Evolutionary conservation across 2,888 invertebrate species (phyloP).

Genomic region (Lacanobia wlatinum): DNA sequence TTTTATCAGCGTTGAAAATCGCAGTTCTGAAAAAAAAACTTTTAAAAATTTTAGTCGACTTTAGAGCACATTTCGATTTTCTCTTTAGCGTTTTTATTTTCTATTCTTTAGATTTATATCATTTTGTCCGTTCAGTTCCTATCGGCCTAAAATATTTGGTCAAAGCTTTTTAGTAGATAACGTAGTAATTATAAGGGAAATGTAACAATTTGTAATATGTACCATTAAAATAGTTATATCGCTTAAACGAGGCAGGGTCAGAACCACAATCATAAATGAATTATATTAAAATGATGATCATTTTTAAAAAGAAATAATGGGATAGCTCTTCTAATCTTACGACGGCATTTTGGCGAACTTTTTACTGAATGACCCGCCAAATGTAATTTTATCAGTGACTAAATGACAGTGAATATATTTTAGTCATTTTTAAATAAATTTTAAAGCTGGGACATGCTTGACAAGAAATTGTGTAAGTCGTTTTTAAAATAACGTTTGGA

Average conservation of each 20-base stretch:
- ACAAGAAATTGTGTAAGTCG: slow-evolving; percentile 41
- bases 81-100: slow-evolving; percentile 70
- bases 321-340: slow-evolving; percentile 83
- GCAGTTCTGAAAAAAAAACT: slow-evolving; percentile 61
- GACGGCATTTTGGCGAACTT: slow-evolving; percentile 64
- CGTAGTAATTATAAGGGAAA: slow-evolving; percentile 74
- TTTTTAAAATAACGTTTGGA: slow-evolving; percentile 59
- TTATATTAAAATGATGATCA: slow-evolving; percentile 76
- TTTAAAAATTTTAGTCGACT: slow-evolving; percentile 66
- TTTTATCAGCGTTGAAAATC: slow-evolving; percentile 70
- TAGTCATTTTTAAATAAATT: slow-evolving; percentile 41
- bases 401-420: slow-evolving; percentile 40
- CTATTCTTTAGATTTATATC: slow-evolving; percentile 70
- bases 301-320: slow-evolving; percentile 75
- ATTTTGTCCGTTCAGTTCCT: slow-evolving; percentile 84
- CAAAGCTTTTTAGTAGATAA: slow-evolving; percentile 78
- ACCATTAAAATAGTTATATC: slow-evolving; percentile 84
- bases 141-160: slow-evolving; percentile 88
- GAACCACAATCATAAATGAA: slow-evolving; percentile 86
- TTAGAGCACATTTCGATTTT: slow-evolving; percentile 77
- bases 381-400: slow-evolving; percentile 49
- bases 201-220: slow-evolving; percentile 82
- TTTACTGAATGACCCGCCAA: slow-evolving; percentile 45
- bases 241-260: slow-evolving; percentile 90
- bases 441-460: slow-evolving; percentile 27